Percentiles rank a stretch among this genome's conserved stretches.
Conservation (phyloP, 1,140 invertebrate species). For the Nephotettix cincticeps region DNA sequence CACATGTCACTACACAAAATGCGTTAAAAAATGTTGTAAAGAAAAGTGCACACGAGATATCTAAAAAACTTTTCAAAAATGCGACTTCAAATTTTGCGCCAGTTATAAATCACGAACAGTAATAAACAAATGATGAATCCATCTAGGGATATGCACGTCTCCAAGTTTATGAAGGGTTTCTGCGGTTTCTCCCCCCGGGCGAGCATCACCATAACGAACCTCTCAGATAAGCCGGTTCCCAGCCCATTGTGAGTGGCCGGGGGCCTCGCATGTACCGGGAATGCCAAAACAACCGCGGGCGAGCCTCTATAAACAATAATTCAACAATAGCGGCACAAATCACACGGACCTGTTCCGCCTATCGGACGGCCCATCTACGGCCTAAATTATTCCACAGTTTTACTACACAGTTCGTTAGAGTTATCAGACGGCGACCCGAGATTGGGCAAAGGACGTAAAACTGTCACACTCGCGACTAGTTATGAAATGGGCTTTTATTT, state of each 20-base stretch:
- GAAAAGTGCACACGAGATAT: no score
- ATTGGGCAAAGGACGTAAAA: background rate
- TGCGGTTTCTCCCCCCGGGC: no score
- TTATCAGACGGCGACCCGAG: background rate
- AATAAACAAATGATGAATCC: no score
- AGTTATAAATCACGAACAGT: no score
- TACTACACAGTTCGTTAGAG: slow-evolving; percentile 4
- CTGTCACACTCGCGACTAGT: background rate
- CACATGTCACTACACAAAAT: no score
- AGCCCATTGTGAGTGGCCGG: background rate
- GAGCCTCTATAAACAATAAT: background rate
- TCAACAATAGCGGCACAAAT: slow-evolving; percentile 9
- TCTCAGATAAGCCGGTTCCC: background rate
- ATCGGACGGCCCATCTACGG: background rate
- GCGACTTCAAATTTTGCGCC: no score
- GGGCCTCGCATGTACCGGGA: background rate
- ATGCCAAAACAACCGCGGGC: background rate
- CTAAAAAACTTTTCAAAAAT: no score
- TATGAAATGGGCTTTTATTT: no score
- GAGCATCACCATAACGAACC: background rate
- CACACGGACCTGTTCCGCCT: no score
- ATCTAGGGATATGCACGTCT: no score
- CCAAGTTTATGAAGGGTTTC: no score
- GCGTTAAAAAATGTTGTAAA: no score
- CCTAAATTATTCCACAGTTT: slow-evolving; percentile 11